Conservation (phyloP, 1,140 invertebrate genomes). For the Hyles euphorbiae region DNA sequence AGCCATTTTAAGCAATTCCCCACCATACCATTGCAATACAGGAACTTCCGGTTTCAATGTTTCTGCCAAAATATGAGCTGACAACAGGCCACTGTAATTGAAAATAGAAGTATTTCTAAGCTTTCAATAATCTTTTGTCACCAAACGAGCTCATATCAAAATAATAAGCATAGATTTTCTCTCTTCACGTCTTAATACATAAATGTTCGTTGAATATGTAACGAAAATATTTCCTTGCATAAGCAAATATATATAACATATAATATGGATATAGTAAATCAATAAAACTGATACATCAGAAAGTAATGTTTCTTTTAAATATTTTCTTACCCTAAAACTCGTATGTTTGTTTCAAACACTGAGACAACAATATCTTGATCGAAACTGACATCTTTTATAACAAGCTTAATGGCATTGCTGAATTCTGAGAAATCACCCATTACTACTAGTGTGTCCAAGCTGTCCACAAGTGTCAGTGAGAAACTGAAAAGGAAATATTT, state of each 20-base stretch:
- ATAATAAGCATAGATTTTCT: background rate
- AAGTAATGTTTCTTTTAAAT: background rate
- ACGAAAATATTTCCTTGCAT: too few relatives aligned
- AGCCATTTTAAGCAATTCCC: constrained; percentile 92
- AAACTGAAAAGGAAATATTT: constrained; percentile 84
- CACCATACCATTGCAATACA: constrained; percentile 92
- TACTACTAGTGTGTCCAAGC: constrained; percentile 94
- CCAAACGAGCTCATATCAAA: constrained; percentile 1
- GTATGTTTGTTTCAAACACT: constrained; percentile 98
- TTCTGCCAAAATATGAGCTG: constrained; percentile 93
- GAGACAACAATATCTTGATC: constrained; percentile 97
- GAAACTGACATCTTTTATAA: constrained; percentile 92
- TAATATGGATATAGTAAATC: too few relatives aligned
- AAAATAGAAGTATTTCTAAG: background rate
- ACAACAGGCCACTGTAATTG: constrained; percentile 87
- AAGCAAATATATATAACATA: too few relatives aligned
- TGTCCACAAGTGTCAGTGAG: constrained; percentile 96
- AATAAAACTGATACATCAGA: constrained; percentile 5
- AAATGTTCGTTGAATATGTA: too few relatives aligned
- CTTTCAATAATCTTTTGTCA: background rate
- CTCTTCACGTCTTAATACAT: too few relatives aligned
- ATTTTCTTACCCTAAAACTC: constrained; percentile 90
- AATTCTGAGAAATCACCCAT: constrained; percentile 96
- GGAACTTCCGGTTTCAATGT: constrained; percentile 86
- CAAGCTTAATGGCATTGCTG: constrained; percentile 91